Evolutionary conservation across 2,888 invertebrate species (phyloP).

Genomic region (Leptopilina drosophilae): DNA sequence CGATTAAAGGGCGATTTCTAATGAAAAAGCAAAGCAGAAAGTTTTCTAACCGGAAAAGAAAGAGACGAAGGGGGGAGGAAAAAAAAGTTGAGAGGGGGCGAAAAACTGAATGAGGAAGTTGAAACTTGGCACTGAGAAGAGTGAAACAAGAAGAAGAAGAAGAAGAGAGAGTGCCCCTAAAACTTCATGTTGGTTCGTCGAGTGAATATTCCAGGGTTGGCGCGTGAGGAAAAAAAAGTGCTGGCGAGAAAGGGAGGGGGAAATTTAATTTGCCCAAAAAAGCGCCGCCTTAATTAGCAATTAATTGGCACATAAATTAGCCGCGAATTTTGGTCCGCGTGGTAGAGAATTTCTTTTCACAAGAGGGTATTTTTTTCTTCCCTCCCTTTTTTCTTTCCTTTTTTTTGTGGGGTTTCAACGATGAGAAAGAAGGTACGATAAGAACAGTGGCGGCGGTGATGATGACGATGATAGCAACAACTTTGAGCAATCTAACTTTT

Average conservation of each 20-base stretch:
- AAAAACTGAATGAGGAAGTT: slow-evolving; percentile 47
- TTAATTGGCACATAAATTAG: slow-evolving; percentile 76
- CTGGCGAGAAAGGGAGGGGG: slow-evolving; percentile 44
- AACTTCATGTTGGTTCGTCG: slow-evolving; percentile 52
- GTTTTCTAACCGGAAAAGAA: slow-evolving; percentile 62
- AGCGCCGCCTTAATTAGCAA: slow-evolving; percentile 74
- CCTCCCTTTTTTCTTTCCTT: slow-evolving; percentile 31
- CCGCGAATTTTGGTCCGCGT: slow-evolving; percentile 58
- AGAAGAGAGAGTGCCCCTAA: slow-evolving; percentile 47
- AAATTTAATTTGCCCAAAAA: slow-evolving; percentile 74
- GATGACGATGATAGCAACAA: slow-evolving; percentile 66
- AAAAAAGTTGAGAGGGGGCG: slow-evolving; percentile 49
- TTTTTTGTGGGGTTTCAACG: slow-evolving; percentile 41
- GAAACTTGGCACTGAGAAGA: slow-evolving; percentile 42
- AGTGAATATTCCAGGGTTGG: slow-evolving; percentile 52
- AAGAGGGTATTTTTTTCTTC: too few relatives aligned
- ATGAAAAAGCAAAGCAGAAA: slow-evolving; percentile 67
- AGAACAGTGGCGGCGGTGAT: slow-evolving; percentile 59
- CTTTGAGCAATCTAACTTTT: slow-evolving; percentile 74
- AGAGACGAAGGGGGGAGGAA: slow-evolving; percentile 57
- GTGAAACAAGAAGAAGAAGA: too few relatives aligned
- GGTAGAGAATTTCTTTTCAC: slow-evolving; percentile 13
- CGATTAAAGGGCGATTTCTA: slow-evolving; percentile 73
- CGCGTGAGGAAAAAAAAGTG: neutral
- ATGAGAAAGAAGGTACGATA: slow-evolving; percentile 62